Base-by-base conservation (phyloP, 1,140 invertebrate species). In the Polypedilum pembai region DNA sequence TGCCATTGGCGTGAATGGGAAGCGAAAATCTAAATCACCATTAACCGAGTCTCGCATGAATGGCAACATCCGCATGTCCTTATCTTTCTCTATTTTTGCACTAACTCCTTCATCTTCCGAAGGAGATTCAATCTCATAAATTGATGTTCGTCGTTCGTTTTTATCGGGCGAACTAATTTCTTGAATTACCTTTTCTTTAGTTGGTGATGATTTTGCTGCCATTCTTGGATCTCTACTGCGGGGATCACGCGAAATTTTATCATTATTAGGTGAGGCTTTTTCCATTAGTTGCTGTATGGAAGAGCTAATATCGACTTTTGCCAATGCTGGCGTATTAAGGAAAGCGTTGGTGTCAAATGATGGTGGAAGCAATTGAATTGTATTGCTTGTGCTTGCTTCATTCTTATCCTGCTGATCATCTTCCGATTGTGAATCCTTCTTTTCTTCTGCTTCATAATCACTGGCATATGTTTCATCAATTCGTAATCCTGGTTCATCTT, bases 1-100 rank as follows among this genome's bases (percentile, higher is more conserved):
- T 15, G 89, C 89, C 77, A 83, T 81, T 1, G 90, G 88, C 80
- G 93, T 91, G 77, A 94, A 92, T 1, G 91, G 91, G 75, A 91
- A 79, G n/a, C 92, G 84, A 73, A 93, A 84, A 81, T 93, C 91
- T 8, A 91, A 85, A 76, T 92, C 91, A 7, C 88, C 86, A n/a
- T 85, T 77, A 75, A 80, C 83, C 21, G 79, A 78, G 3, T 45
- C 41, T n/a, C 40, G 24, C 3, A 75, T 10, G 56, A 73, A 63
- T 73, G 8, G 41, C 24, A n/a, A 56, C 33, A 66, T 63, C 20
- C 77, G 74, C 76, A 76, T 77, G 75, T 78, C 74, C 8, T 75
- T 75, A 40, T 76, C 78, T 76, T 75, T 77, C 2, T 8, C 21
- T 17, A 74, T 69, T 40, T 73, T 40, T 76, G 76, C 12, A 18